phyloP scores from a whole-genome alignment of 2,113 vertebrate genomes.

The Aegithalos caudatus region DNA sequence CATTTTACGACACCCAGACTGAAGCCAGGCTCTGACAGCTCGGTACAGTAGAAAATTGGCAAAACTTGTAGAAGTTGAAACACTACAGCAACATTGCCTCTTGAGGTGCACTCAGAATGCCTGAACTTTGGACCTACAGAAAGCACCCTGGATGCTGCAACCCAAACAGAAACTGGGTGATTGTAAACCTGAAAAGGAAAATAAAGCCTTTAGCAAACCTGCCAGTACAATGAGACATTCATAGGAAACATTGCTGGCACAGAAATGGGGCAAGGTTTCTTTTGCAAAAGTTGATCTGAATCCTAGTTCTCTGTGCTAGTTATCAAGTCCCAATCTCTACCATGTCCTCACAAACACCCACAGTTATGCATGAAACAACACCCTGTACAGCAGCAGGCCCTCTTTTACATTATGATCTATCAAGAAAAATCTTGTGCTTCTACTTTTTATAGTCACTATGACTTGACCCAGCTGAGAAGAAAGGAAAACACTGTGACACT shows the following conservation, averaged over 20 bases:
- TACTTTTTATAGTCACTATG: constrained; percentile 43
- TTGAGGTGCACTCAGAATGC: neutral
- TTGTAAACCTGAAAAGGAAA: neutral
- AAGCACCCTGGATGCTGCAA: neutral
- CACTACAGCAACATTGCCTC: neutral
- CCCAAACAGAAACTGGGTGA: neutral
- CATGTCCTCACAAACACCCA: constrained; percentile 28
- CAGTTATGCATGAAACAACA: constrained; percentile 31
- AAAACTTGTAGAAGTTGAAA: neutral
- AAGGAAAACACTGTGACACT: constrained; percentile 49
- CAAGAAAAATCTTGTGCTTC: constrained; percentile 52
- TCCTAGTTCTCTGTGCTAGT: neutral
- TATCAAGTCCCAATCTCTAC: constrained; percentile 19
- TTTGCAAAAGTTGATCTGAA: neutral
- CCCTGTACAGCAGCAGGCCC: constrained; percentile 52
- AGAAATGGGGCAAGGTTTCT: neutral
- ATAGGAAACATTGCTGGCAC: neutral
- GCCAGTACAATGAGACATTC: neutral
- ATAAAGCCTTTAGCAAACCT: neutral
- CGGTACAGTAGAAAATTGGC: neutral
- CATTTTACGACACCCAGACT: neutral
- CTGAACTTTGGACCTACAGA: neutral
- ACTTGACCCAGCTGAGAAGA: constrained; percentile 65
- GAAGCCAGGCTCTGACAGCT: neutral
- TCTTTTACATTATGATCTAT: constrained; percentile 45